Evolutionary conservation across 2,113 vertebrate genomes (phyloP), one percentile per base, ranked within the genome.

Genomic region (Ornithorhynchus anatinus): DNA sequence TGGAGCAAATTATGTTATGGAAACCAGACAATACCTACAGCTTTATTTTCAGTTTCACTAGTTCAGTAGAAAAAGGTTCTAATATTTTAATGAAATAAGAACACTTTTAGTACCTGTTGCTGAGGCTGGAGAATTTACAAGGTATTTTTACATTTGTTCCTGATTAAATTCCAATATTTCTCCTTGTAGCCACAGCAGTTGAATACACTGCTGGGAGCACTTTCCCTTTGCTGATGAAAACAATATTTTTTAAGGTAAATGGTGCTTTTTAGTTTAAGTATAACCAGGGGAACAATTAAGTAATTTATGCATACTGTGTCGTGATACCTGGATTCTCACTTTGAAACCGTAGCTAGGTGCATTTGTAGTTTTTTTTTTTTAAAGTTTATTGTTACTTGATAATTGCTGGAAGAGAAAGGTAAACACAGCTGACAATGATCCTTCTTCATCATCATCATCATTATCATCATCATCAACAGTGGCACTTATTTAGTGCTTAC

Each of bases 141-240:
- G 6, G 2, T 73, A 48, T 81, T 84, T 90, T 86, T 78, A 91
- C 75, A 69, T 84, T 87, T 72, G 77, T 89, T 88, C 77, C 61
- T 42, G 29, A 84, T 47, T 86, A 85, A 89, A 89, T 85, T 86
- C 73, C 77, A 89, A 77, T 86, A 88, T 86, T 91, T 90, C 73
- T 65, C 64, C 77, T 89, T 68, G 75, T 48, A 69, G 85, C 84
- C 83, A 35, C 47, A 82, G 27, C 59, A 72, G 71, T 81, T 91
- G 87, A 83, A 85, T 86, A 80, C 61, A 59, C 88, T 79, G 73
- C 75, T 85, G 84, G 89, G 79, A 89, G 77, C 78, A 77, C 72
- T 88, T 89, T 87, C 69, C 77, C 92, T n/a, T 85, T 91, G 88
- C 81, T 82, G 88, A 85, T 62, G 73, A 89, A 91, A 88, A 84